Evolutionary conservation across 2,113 vertebrate genomes (phyloP).

Genomic region (Piliocolobus tephrosceles): DNA sequence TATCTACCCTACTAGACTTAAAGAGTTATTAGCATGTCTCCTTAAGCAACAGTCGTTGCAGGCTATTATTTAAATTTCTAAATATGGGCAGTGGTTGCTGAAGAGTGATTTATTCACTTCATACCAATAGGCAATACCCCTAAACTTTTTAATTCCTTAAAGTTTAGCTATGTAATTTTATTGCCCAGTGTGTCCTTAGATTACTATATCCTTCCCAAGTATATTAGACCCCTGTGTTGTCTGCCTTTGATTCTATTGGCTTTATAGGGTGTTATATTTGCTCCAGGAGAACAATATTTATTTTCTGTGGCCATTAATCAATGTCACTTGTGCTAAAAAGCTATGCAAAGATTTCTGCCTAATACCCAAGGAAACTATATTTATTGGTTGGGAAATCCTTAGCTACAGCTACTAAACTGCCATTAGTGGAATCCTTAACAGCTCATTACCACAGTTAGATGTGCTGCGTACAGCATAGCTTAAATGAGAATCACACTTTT

Average conservation of each 20-base stretch:
- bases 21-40: background rate
- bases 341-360: constrained; percentile 64
- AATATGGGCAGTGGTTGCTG: background rate
- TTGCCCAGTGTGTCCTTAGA: background rate
- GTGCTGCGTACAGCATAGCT: background rate
- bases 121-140: background rate
- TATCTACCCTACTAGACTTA: background rate
- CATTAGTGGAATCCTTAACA: constrained; percentile 66
- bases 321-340: constrained; percentile 60
- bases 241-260: background rate
- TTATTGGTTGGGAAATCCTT: constrained; percentile 71
- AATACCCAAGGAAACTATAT: constrained; percentile 65
- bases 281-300: constrained; percentile 62
- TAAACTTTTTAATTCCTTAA: constrained; percentile 35
- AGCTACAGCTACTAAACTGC: constrained; percentile 51
- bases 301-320: constrained; percentile 68
- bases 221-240: constrained; percentile 19
- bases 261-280: constrained; percentile 44
- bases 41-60: background rate
- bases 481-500: constrained; percentile 52
- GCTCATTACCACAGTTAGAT: constrained; percentile 71
- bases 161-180: background rate
- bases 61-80: background rate
- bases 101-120: background rate
- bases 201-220: background rate